phyloP scores from a whole-genome alignment of 2,888 invertebrate genomes.

The Rotaria macrura region DNA sequence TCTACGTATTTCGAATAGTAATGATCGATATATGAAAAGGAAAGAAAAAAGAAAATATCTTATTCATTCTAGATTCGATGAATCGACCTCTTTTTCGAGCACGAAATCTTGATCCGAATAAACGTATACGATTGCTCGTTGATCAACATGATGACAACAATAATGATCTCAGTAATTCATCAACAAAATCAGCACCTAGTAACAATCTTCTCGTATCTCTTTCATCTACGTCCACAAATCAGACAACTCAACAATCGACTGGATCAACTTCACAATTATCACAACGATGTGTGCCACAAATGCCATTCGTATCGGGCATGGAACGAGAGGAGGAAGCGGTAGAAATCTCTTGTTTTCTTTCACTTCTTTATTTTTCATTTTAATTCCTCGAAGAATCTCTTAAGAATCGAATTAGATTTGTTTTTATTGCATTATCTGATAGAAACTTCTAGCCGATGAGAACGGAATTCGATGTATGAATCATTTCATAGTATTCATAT shows the following conservation, averaged over 20 bases:
- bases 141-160: conserved; percentile 14
- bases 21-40: not conserved
- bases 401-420: no score
- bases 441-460: no score
- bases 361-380: no score
- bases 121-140: conserved; percentile 10
- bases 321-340: conserved; percentile 19
- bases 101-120: conserved; percentile 9
- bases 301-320: conserved; percentile 19
- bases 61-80: conserved; percentile 6
- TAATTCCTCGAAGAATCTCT: no score
- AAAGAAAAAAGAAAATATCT: not conserved
- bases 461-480: no score
- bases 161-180: not conserved
- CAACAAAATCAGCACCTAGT: not conserved
- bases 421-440: no score
- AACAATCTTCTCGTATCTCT: not conserved
- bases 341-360: not conserved
- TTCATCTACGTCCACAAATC: not conserved
- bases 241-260: not conserved
- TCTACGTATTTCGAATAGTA: not conserved
- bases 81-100: conserved; percentile 14
- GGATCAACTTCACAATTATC: not conserved
- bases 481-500: no score
- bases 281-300: conserved; percentile 14